A percentile compares a stretch with the other conserved stretches of the same genome.
These are phyloP conservation scores for Zoroaster sp. DNA, from an alignment of 53 echinoderm and acorn worm genomes.

Conservation along the genomic window DNA sequence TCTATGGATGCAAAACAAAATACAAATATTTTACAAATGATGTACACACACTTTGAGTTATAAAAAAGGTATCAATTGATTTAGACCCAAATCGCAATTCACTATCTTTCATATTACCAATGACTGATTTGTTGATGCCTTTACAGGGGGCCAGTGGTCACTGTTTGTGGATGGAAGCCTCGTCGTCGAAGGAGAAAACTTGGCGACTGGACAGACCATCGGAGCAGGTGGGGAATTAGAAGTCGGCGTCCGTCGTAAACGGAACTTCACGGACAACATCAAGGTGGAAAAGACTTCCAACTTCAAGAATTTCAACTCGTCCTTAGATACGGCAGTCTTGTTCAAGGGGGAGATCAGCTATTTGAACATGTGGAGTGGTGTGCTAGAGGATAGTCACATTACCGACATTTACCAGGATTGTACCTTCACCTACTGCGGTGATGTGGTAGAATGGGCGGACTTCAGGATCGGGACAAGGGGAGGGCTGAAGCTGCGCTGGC, in stretches of 20 bases:
- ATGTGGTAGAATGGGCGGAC: constrained; percentile 90
- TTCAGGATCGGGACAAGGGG: constrained; percentile 94
- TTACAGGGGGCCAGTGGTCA: constrained; percentile 59
- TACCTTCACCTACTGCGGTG: constrained; percentile 89
- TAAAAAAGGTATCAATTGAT: neutral
- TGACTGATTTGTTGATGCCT: no score
- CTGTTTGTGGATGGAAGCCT: constrained; percentile 49
- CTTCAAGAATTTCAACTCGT: neutral
- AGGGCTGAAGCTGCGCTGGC: constrained; percentile 89
- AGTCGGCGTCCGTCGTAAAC: constrained; percentile 42
- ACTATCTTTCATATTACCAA: no score
- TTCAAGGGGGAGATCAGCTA: constrained; percentile 83
- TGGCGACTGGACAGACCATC: constrained; percentile 20
- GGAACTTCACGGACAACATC: neutral
- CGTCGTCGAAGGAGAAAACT: neutral
- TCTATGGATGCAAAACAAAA: no score
- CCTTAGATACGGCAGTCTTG: constrained; percentile 12
- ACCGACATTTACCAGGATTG: constrained; percentile 71
- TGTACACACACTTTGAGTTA: no score
- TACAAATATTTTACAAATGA: no score
- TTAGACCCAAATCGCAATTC: neutral
- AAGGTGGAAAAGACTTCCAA: neutral
- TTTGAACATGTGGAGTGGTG: constrained; percentile 79
- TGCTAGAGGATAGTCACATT: constrained; percentile 57
- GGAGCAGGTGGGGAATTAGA: constrained; percentile 53